Conservation (phyloP, 2,797 vertebrate species). For the Fistularia tabacaria region DNA sequence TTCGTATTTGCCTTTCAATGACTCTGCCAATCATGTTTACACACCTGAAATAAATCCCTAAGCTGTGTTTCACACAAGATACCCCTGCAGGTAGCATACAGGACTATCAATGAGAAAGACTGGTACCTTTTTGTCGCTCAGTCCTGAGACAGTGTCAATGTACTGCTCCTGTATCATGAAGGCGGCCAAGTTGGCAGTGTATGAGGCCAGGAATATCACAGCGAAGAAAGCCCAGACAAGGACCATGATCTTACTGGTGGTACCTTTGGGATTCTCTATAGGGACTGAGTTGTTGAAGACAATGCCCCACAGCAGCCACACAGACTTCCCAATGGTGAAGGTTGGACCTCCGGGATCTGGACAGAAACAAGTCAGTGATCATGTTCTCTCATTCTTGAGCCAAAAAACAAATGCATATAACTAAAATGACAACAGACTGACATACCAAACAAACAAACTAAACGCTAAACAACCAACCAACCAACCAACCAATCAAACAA, state of each 20-base stretch:
- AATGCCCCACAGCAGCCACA: slow-evolving; percentile 97
- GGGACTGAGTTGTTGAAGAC: slow-evolving; percentile 98
- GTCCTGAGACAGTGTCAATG: slow-evolving; percentile 94
- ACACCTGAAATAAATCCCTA: slow-evolving; percentile 16
- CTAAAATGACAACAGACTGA: not conserved
- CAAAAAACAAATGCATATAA: not conserved
- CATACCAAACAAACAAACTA: too few species aligned
- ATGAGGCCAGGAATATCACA: slow-evolving; percentile 97
- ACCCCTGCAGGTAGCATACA: slow-evolving; percentile 20
- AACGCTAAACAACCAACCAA: too few species aligned
- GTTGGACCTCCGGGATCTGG: slow-evolving; percentile 89
- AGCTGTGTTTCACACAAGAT: slow-evolving; percentile 30
- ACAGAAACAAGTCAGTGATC: not conserved
- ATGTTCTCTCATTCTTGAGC: not conserved
- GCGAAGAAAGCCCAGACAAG: slow-evolving; percentile 97
- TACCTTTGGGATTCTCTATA: slow-evolving; percentile 95
- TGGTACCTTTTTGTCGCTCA: slow-evolving; percentile 94
- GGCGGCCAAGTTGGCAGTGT: slow-evolving; percentile 94
- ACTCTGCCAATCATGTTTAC: slow-evolving; percentile 35
- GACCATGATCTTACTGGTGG: slow-evolving; percentile 99
- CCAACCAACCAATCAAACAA: too few species aligned
- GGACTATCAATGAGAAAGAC: slow-evolving; percentile 13
- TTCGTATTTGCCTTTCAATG: slow-evolving; percentile 25
- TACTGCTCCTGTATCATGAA: slow-evolving; percentile 99
- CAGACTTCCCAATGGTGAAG: slow-evolving; percentile 95